Evolutionary conservation across 53 echinoderm and acorn worm genomes (phyloP), one percentile per base, ranked within the genome.

Genomic region (Stichopus horrens): DNA sequence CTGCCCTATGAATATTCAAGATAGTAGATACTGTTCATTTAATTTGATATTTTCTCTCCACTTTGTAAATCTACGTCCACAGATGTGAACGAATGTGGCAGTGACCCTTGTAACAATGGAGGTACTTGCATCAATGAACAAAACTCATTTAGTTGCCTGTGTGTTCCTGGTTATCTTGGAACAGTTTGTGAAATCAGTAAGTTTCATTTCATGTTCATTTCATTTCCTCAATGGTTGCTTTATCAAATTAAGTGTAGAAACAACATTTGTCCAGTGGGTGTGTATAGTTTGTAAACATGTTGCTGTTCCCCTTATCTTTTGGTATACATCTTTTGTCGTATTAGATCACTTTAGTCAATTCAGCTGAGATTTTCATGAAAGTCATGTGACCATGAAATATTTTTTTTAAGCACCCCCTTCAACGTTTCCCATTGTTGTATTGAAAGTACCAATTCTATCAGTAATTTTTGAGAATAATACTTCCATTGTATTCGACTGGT

Each of bases 21-120:
- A 37, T 37, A 2, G 1, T 37, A 37, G 37, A 37, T 37, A 2
- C 37, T 37, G 37, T 37, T 37, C 37, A 0, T 37, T 37, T 37
- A 37, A 37, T 37, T 37, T 37, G 37, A 37, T 37, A 37, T 37
- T 37, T 37, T 37, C 1, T 37, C 37, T 37, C 37, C 37, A 1
- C 2, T 37, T 0, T 37, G 37, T 37, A 37, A 37, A 37, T 37
- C 37, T 37, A 71, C 19, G 19, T 71, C 19, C 18, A 71, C 57
- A 87, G 87, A 75, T 87, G 71, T 55, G 19, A 87, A 74, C 11
- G 73, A 89, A 54, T 89, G 89, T 55, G 73, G 54, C 7, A 89
- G 89, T 83, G 21, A 73, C 63, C 89, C 89, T 1, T 89, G 89
- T 73, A 83, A 63, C 54, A 89, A 89, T 67, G 90, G 92, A 5